Percentiles rank a stretch among this genome's conserved stretches.
phyloP scores from a whole-genome alignment of 2,888 invertebrate species.

The Protula sp. region DNA sequence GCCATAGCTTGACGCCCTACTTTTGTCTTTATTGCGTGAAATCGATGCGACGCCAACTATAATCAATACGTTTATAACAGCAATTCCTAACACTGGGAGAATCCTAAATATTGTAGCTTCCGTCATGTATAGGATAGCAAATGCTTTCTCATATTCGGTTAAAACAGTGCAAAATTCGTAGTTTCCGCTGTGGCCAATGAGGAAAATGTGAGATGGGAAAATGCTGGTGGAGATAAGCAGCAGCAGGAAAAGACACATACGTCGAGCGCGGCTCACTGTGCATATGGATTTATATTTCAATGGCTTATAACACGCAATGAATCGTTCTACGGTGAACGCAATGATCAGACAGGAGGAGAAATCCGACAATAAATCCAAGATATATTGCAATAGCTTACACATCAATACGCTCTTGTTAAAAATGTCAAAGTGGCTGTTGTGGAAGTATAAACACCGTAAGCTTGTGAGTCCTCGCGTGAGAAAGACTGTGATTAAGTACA shows the following conservation, averaged over 20 bases:
- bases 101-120: slow-evolving; percentile 22
- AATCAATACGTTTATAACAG: slow-evolving; percentile 27
- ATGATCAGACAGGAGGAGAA: slow-evolving; percentile 18
- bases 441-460: slow-evolving; percentile 13
- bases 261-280: slow-evolving; percentile 11
- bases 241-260: slow-evolving; percentile 7
- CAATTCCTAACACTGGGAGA: slow-evolving; percentile 24
- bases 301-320: slow-evolving; percentile 17
- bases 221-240: slow-evolving; percentile 4
- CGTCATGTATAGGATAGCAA: slow-evolving; percentile 17
- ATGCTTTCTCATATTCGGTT: slow-evolving; percentile 3
- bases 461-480: slow-evolving; percentile 17
- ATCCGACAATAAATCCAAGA: slow-evolving; percentile 16
- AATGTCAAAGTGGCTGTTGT: slow-evolving; percentile 6
- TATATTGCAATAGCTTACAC: slow-evolving; percentile 16
- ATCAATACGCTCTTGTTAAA: slow-evolving; percentile 7
- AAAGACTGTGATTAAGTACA: slow-evolving; percentile 25
- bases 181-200: slow-evolving; percentile 6
- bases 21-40: neutral
- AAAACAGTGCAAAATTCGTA: slow-evolving; percentile 19
- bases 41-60: slow-evolving; percentile 15
- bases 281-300: slow-evolving; percentile 19
- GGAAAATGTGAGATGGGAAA: slow-evolving; percentile 14
- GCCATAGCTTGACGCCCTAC: neutral
- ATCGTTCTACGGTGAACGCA: slow-evolving; percentile 19